phyloP scores from a whole-genome alignment of 2,888 invertebrate species.

The Micropterix aruncella region DNA sequence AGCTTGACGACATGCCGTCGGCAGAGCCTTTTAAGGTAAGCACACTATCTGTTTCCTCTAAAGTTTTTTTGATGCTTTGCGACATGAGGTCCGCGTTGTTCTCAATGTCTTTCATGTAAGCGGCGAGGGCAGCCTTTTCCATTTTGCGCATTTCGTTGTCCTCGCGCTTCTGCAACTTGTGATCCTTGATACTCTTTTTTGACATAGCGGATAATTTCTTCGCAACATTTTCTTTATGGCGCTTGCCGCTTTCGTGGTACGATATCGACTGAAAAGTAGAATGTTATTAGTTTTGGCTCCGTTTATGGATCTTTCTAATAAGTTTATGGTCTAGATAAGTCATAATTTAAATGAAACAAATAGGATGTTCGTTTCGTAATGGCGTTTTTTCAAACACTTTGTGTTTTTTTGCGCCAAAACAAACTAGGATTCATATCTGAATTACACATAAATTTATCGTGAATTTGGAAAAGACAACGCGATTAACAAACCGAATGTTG shows the following conservation, averaged over 20 bases:
- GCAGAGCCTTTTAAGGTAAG: constrained; percentile 8
- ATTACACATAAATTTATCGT: too few relatives aligned
- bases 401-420: too few relatives aligned
- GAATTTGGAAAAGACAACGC: too few relatives aligned
- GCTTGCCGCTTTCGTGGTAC: constrained; percentile 87
- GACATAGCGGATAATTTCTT: constrained; percentile 73
- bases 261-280: constrained; percentile 67
- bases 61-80: constrained; percentile 15
- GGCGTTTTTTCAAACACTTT: too few relatives aligned
- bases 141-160: constrained; percentile 72
- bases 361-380: too few relatives aligned
- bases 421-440: too few relatives aligned
- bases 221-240: constrained; percentile 84
- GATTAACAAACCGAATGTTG: too few relatives aligned
- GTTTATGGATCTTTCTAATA: background rate
- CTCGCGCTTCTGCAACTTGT: constrained; percentile 61
- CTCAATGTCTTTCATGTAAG: constrained; percentile 75
- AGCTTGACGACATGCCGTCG: constrained; percentile 6
- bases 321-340: too few relatives aligned
- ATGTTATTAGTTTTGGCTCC: background rate
- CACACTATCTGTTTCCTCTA: constrained; percentile 8
- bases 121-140: constrained; percentile 81
- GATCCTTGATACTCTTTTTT: constrained; percentile 69
- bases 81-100: constrained; percentile 49
- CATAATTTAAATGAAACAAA: too few relatives aligned